Conservation (phyloP, 2,888 invertebrate species). For the Chrysolina oricalcia region DNA sequence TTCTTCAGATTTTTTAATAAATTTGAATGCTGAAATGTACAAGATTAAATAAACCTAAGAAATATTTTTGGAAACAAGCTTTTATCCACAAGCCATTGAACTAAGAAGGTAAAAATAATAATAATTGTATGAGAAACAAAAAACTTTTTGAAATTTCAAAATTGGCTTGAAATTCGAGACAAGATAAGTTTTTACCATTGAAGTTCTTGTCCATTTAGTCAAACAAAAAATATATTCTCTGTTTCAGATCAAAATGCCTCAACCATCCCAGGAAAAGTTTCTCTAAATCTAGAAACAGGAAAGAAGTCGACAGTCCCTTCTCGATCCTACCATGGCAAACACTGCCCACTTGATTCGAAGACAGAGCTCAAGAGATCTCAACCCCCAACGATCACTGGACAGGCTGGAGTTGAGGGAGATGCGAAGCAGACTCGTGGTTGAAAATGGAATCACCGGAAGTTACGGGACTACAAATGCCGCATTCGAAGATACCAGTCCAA, state of each 20-base stretch:
- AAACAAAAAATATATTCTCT: neutral
- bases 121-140: too few species aligned
- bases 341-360: slow-evolving; percentile 91
- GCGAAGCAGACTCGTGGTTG: slow-evolving; percentile 85
- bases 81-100: too few species aligned
- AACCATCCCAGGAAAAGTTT: slow-evolving; percentile 5
- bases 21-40: too few species aligned
- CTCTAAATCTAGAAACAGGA: slow-evolving; percentile 19
- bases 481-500: slow-evolving; percentile 78
- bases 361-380: slow-evolving; percentile 90
- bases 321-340: slow-evolving; percentile 81
- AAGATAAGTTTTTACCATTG: too few species aligned
- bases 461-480: slow-evolving; percentile 93
- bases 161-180: too few species aligned
- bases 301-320: neutral
- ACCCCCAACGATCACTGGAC: slow-evolving; percentile 86
- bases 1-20: too few species aligned
- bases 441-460: slow-evolving; percentile 75
- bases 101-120: too few species aligned
- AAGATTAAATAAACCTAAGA: too few species aligned
- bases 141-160: too few species aligned
- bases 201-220: neutral
- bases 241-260: slow-evolving; percentile 13
- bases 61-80: too few species aligned
- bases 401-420: slow-evolving; percentile 90